A percentile compares a stretch with the other conserved stretches of the same genome.
Conservation (phyloP, 1,140 invertebrate genomes). For the Drosophila funebris region DNA sequence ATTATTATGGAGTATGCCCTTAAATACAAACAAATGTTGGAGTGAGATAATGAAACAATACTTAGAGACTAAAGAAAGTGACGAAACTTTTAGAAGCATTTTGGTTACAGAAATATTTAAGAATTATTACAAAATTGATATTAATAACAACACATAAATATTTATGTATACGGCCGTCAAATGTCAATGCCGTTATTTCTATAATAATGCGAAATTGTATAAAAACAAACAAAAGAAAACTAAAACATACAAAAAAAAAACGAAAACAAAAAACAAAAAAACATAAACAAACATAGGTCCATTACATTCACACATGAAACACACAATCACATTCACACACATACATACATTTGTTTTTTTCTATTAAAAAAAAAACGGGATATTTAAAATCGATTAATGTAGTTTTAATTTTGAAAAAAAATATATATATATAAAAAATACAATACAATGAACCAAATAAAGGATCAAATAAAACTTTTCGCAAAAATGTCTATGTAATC, state of each 20-base stretch:
- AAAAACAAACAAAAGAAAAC: constrained; percentile 34
- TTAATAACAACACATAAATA: constrained; percentile 42
- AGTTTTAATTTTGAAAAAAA: constrained; percentile 45
- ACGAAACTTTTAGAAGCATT: constrained; percentile 78
- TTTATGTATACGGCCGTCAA: constrained; percentile 49
- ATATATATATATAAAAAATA: too few relatives aligned
- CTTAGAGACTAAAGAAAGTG: constrained; percentile 79
- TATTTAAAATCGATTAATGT: constrained; percentile 43
- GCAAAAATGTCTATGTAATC: not conserved
- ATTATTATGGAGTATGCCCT: constrained; percentile 57
- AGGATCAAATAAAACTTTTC: constrained; percentile 4
- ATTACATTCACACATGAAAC: not conserved
- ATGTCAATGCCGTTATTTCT: constrained; percentile 47
- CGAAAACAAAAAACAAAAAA: constrained; percentile 51
- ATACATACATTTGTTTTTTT: constrained; percentile 67
- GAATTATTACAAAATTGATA: constrained; percentile 56
- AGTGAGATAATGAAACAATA: constrained; percentile 84
- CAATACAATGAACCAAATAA: constrained; percentile 26
- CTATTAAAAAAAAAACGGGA: constrained; percentile 61
- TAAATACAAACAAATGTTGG: constrained; percentile 69
- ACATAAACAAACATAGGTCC: constrained; percentile 2
- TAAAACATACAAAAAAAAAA: not conserved
- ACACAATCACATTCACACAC: constrained; percentile 9
- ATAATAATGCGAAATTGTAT: constrained; percentile 63
- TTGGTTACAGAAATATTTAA: constrained; percentile 77